Evolutionary conservation across 2,888 invertebrate species (phyloP).

Genomic region (Pyralis farinalis): DNA sequence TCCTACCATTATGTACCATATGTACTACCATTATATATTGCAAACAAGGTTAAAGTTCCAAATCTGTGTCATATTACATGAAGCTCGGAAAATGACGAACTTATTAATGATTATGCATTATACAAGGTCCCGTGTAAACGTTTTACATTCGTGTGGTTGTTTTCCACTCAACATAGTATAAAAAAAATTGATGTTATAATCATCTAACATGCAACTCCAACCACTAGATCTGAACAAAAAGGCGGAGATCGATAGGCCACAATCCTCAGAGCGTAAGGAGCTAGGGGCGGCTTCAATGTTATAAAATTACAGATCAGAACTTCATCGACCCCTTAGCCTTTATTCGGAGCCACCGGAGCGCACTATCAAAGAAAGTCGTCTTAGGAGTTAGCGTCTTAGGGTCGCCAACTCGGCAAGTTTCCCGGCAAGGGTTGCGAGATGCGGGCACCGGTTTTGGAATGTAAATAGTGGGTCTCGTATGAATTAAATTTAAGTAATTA

Average conservation of each 20-base stretch:
- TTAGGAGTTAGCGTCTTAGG: slow-evolving; percentile 78
- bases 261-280: slow-evolving; percentile 40
- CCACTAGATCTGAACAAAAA: slow-evolving; percentile 44
- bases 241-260: slow-evolving; percentile 64
- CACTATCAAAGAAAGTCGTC: slow-evolving; percentile 79
- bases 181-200: not conserved
- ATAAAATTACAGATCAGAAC: slow-evolving; percentile 81
- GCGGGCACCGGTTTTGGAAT: slow-evolving; percentile 77
- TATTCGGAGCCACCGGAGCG: slow-evolving; percentile 73
- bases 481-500: slow-evolving; percentile 81
- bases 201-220: not conserved
- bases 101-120: too few relatives aligned
- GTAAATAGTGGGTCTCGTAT: slow-evolving; percentile 79
- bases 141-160: too few relatives aligned
- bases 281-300: slow-evolving; percentile 71
- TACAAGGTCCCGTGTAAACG: too few relatives aligned
- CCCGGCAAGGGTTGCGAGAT: slow-evolving; percentile 72
- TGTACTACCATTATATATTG: too few relatives aligned
- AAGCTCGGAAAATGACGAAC: too few relatives aligned
- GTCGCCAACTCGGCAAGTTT: slow-evolving; percentile 56
- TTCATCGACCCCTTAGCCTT: slow-evolving; percentile 76
- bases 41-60: too few relatives aligned
- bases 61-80: too few relatives aligned
- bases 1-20: too few relatives aligned
- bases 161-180: too few relatives aligned